phyloP scores from a whole-genome alignment of 1,140 invertebrate species.

The Drosophila bocki region DNA sequence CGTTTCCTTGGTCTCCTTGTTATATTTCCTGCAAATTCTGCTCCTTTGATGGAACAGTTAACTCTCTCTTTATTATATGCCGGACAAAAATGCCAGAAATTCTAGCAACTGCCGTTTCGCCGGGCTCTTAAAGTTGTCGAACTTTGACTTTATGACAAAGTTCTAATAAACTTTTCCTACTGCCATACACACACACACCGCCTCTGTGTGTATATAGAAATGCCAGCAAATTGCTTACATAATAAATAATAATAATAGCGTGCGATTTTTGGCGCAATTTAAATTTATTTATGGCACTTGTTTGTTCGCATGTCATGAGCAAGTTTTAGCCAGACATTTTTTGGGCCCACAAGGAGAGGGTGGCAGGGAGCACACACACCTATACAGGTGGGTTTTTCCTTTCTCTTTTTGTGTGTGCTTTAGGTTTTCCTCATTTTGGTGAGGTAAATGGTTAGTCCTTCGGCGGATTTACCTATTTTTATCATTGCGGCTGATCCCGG shows the following conservation, averaged over 20 bases:
- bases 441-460: constrained; percentile 30
- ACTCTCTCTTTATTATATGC: constrained; percentile 10
- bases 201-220: constrained; percentile 29
- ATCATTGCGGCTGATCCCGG: constrained; percentile 70
- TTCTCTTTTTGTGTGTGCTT: not conserved
- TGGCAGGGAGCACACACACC: not conserved
- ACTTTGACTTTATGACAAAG: constrained; percentile 71
- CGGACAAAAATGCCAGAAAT: constrained; percentile 24
- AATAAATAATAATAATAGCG: constrained; percentile 82
- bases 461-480: constrained; percentile 68
- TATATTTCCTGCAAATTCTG: not conserved
- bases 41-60: constrained; percentile 1
- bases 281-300: constrained; percentile 79
- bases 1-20: not conserved
- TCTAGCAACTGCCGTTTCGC: not conserved
- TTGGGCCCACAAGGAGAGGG: constrained; percentile 7
- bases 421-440: not conserved
- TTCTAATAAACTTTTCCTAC: constrained; percentile 63
- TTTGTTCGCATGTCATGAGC: constrained; percentile 61
- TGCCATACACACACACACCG: not conserved
- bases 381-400: not conserved
- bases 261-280: constrained; percentile 82
- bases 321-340: constrained; percentile 58
- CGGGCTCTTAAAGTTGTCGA: constrained; percentile 47
- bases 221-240: constrained; percentile 77